Base-by-base conservation (phyloP, 92 coral and sea anemone genomes). In the Umimayanthus kanabou region DNA sequence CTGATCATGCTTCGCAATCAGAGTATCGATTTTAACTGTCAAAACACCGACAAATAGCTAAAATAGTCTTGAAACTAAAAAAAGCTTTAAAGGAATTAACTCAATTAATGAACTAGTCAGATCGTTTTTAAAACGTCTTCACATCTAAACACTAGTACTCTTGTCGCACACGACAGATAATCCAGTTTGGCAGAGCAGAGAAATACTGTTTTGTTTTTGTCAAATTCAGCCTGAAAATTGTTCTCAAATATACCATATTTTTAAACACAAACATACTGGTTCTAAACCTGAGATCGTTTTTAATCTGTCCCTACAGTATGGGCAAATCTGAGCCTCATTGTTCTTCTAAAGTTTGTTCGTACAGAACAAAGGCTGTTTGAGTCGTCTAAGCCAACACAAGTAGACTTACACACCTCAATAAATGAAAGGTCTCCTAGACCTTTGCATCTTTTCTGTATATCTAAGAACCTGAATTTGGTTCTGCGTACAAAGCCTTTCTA, bases 401-500 rank as follows among this genome's bases (percentile, higher is more conserved):
- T 43, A 45, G 18, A 29, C 40, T 75, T 16, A 30, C 49, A 39
- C 39, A 18, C 45, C n/a, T 75, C 79, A 75, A 75, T 39, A 25
- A 14, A 39, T 9, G 79, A 78, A 23, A 50, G 42, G 13, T 78
- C 66, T 8, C 18, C 33, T 25, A 53, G 30, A 78, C 61, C 65
- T 45, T 45, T 13, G 37, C 79, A 33, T 78, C 57, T 43, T 33
- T 33, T 45, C 10, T 0, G 37, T n/a, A 23, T 42, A 47, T 22
- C 86, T 82, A 25, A 14, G 86, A 82, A 82, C 55, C 86, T 18
- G 20, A 28, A 26, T 66, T 66, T 67, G 86, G 72, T 26, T 82
- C 86, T 82, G 86, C 86, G 77, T 82, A 42, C 64, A 15, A 7
- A 55, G 16, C 16, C 3, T 11, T 55, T 13, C 22, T 11, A 11